These are phyloP conservation scores for Acanthococcus lagerstroemiae DNA, from an alignment of 2,888 invertebrate genomes.

Conservation along the genomic window DNA sequence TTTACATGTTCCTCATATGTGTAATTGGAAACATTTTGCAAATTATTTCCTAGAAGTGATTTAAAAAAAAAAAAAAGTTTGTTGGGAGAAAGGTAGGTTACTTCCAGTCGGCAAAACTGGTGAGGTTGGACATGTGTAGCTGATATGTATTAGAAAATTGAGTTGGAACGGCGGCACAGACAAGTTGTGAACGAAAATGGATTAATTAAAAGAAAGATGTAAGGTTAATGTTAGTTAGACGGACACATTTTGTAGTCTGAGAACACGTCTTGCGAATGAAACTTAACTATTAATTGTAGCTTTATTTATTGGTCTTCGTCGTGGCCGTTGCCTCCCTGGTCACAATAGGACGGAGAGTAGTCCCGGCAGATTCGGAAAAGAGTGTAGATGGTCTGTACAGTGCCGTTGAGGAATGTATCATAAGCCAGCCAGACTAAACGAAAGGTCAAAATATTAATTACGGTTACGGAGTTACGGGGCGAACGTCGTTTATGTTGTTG, in stretches of 20 bases:
- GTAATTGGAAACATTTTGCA: too few species aligned
- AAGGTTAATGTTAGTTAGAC: conserved; percentile 5
- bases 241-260: neutral
- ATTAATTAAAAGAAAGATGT: neutral
- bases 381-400: neutral
- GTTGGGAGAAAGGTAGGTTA: too few species aligned
- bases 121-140: too few species aligned
- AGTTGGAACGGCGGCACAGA: neutral
- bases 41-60: too few species aligned
- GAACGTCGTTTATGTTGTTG: conserved; percentile 20
- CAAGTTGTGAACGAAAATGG: neutral
- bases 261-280: neutral
- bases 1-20: too few species aligned
- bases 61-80: too few species aligned
- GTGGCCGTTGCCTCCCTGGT: neutral
- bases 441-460: conserved; percentile 30
- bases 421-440: conserved; percentile 23
- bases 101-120: too few species aligned
- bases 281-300: conserved; percentile 16
- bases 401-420: conserved; percentile 22
- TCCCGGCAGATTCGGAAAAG: too few species aligned
- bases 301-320: conserved; percentile 4
- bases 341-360: neutral
- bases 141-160: neutral
- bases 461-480: conserved; percentile 1